Evolutionary conservation across 2,888 invertebrate genomes (phyloP).

Genomic region (Cerastis rubricosa): DNA sequence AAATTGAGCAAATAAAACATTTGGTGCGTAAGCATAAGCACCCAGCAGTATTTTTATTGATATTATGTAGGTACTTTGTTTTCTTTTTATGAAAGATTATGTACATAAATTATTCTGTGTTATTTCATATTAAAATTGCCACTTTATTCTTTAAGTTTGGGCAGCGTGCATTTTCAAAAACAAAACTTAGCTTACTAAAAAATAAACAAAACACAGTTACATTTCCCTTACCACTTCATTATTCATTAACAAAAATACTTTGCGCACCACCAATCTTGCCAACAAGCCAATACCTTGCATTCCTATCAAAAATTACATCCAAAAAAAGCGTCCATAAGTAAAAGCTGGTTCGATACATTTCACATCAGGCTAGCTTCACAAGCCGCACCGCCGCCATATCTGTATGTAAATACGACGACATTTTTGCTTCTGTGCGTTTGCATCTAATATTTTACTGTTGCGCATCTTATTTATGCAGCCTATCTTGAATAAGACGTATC

Average conservation of each 20-base stretch:
- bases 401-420: conserved; percentile 85
- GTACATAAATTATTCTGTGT: no score
- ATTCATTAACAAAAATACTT: background rate
- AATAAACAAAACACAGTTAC: background rate
- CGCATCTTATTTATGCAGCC: conserved; percentile 85
- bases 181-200: background rate
- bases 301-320: conserved; percentile 52
- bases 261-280: background rate
- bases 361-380: conserved; percentile 53
- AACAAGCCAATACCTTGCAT: conserved; percentile 7
- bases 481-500: conserved; percentile 84
- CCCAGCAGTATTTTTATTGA: background rate
- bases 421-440: conserved; percentile 88
- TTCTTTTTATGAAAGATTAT: background rate
- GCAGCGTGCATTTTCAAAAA: background rate
- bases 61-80: background rate
- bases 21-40: conserved; percentile 4
- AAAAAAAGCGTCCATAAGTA: conserved; percentile 42
- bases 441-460: conserved; percentile 87
- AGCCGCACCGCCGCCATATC: conserved; percentile 76
- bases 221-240: background rate
- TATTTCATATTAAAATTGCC: background rate
- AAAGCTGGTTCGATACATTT: conserved; percentile 52
- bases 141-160: background rate
- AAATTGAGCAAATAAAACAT: conserved; percentile 18